Evolutionary conservation across 2,888 invertebrate genomes (phyloP).

Genomic region (Scelioninae gen. 1): DNA sequence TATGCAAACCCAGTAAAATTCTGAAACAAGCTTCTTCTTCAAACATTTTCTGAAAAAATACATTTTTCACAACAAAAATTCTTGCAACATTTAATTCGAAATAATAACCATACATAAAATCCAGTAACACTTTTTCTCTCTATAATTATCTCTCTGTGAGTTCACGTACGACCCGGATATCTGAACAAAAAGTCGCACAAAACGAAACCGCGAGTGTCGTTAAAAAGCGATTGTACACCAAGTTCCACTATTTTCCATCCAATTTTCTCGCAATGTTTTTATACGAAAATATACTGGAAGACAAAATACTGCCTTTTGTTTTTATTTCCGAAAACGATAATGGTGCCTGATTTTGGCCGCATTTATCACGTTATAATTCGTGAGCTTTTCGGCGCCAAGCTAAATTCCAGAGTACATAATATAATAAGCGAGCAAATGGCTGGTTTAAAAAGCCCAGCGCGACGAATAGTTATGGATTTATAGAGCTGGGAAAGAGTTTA

Average conservation of each 20-base stretch:
- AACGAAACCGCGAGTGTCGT: conserved; percentile 18
- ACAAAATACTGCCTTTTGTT: too few species aligned
- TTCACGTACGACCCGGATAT: conserved; percentile 12
- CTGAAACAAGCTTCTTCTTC: too few species aligned
- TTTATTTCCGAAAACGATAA: too few species aligned
- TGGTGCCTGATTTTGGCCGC: too few species aligned
- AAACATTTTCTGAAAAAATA: not conserved
- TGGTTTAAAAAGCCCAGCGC: conserved; percentile 30
- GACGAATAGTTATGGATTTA: conserved; percentile 38
- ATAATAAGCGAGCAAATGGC: conserved; percentile 51
- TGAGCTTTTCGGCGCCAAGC: conserved; percentile 13
- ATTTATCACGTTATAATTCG: conserved; percentile 23
- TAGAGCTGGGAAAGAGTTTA: conserved; percentile 33
- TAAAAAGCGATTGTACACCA: conserved; percentile 7
- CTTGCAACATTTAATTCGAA: conserved; percentile 18
- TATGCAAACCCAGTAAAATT: not conserved
- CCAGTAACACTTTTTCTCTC: conserved; percentile 27
- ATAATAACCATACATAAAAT: conserved; percentile 26
- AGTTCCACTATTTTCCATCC: not conserved
- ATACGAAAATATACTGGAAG: not conserved
- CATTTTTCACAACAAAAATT: not conserved
- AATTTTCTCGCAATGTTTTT: too few species aligned
- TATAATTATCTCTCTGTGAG: conserved; percentile 16
- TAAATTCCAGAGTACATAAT: conserved; percentile 12
- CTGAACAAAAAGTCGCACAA: conserved; percentile 20